Percentiles rank a stretch among this genome's conserved stretches.
Conservation (phyloP, 37 sponge, comb jelly and placozoan genomes). For the Haliclona indistincta region DNA sequence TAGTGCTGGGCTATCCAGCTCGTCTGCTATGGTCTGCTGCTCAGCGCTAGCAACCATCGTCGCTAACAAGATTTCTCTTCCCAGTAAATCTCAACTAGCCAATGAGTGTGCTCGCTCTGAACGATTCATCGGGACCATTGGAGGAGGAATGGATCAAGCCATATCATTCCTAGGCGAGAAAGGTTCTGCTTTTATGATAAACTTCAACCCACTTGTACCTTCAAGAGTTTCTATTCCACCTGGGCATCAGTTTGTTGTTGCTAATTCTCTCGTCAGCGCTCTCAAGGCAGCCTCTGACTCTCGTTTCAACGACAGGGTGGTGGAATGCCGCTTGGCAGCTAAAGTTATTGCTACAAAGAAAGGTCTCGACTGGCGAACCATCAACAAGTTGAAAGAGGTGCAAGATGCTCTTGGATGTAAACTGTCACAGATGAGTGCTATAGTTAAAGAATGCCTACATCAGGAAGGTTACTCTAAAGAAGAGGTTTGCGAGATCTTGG, state of each 20-base stretch:
- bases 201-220: constrained; percentile 84
- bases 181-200: constrained; percentile 83
- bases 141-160: constrained; percentile 98
- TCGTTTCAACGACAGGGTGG: constrained; percentile 87
- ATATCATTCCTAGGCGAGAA: constrained; percentile 92
- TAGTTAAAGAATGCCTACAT: constrained; percentile 76
- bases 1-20: constrained; percentile 96
- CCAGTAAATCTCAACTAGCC: constrained; percentile 70
- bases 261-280: constrained; percentile 74
- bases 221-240: constrained; percentile 73
- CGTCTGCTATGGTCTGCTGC: constrained; percentile 98
- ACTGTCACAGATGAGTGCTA: constrained; percentile 52
- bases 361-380: constrained; percentile 66
- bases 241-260: constrained; percentile 76
- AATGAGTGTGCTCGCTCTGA: constrained; percentile 88
- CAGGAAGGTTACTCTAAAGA: constrained; percentile 71
- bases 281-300: constrained; percentile 77
- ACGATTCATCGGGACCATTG: constrained; percentile 93
- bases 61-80: constrained; percentile 44
- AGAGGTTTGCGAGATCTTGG: constrained; percentile 74
- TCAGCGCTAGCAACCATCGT: constrained; percentile 74
- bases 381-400: constrained; percentile 53
- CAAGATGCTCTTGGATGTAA: constrained; percentile 34
- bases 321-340: constrained; percentile 89
- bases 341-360: constrained; percentile 69